Evolutionary conservation across 2,113 vertebrate genomes (phyloP).

Genomic region (Pomatorhinus ruficollis): DNA sequence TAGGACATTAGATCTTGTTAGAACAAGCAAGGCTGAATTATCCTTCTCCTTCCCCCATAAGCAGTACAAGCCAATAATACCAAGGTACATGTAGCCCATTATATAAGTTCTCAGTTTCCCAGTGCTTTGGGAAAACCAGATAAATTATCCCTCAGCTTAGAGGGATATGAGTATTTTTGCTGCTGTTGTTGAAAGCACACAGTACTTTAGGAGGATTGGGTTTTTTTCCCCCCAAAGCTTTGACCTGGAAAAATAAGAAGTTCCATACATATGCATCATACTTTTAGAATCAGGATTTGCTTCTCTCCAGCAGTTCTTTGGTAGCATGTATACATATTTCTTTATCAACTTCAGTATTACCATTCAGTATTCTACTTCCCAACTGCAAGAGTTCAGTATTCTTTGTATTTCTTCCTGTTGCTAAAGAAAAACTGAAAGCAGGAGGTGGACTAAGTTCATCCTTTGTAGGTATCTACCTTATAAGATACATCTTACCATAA

Average conservation of each 20-base stretch:
- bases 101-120: not conserved
- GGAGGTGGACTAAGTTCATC: not conserved
- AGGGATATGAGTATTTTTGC: not conserved
- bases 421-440: not conserved
- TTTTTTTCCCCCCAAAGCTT: accelerated
- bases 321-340: not conserved
- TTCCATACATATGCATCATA: not conserved
- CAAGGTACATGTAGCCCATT: not conserved
- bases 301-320: not conserved
- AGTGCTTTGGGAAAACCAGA: not conserved
- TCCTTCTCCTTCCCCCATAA: not conserved
- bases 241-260: not conserved
- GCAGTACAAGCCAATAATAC: not conserved
- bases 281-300: not conserved
- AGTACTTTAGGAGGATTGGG: not conserved
- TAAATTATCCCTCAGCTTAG: not conserved
- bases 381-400: accelerated
- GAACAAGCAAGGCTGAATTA: not conserved
- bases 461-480: not conserved
- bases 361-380: not conserved
- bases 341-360: not conserved
- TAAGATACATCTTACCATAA: not conserved
- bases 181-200: not conserved
- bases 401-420: not conserved
- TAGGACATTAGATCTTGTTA: not conserved